Conservation (phyloP, 2,888 invertebrate species). For the Latrodectus elegans region DNA sequence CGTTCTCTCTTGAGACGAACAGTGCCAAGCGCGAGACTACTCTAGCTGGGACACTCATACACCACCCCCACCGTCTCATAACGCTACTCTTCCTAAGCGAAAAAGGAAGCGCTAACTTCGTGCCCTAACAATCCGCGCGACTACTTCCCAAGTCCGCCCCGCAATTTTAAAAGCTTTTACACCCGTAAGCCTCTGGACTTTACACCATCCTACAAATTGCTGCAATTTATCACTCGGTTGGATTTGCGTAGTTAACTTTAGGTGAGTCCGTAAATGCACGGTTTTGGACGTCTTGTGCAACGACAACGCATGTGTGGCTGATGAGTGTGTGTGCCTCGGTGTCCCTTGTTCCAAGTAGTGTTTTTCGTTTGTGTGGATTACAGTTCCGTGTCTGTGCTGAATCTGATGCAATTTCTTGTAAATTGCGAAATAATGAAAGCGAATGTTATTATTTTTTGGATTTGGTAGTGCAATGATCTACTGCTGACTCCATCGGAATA, state of each 20-base stretch:
- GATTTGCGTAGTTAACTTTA: conserved; percentile 61
- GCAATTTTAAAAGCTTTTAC: background rate
- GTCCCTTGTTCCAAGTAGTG: too few relatives aligned
- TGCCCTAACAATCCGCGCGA: background rate
- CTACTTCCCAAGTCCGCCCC: background rate
- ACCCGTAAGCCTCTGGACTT: background rate
- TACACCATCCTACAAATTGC: conserved; percentile 47
- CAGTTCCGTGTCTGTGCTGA: background rate
- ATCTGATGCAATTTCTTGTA: background rate
- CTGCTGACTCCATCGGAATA: background rate
- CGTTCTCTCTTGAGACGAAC: conserved; percentile 15
- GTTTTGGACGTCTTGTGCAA: background rate
- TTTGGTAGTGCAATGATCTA: background rate
- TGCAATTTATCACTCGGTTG: conserved; percentile 50
- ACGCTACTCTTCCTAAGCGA: conserved; percentile 22
- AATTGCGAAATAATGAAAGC: background rate
- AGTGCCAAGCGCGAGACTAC: conserved; percentile 52
- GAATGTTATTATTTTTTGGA: background rate
- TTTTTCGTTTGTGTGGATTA: too few relatives aligned
- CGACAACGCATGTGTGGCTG: background rate
- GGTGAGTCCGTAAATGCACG: conserved; percentile 10
- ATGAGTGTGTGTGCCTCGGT: background rate
- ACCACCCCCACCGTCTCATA: conserved; percentile 16
- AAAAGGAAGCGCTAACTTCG: conserved; percentile 3
- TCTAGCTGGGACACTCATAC: background rate